These are phyloP conservation scores for Troides aeacus DNA, from an alignment of 2,888 invertebrate species.

Conservation along the genomic window DNA sequence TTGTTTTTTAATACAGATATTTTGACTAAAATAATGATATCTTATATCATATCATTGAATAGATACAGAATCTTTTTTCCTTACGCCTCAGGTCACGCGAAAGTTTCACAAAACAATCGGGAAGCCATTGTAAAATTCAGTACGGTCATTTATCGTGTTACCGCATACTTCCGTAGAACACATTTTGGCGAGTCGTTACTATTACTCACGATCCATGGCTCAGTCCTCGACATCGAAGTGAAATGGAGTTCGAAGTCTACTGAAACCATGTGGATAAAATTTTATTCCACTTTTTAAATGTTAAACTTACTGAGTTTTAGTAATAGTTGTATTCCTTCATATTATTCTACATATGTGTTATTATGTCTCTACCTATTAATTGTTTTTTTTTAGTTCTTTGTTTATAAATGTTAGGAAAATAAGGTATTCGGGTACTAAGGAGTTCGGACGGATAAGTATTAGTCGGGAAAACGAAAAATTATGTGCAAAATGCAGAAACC, in stretches of 20 bases:
- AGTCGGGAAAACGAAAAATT: not conserved
- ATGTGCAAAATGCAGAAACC: constrained; percentile 3
- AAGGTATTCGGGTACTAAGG: not conserved
- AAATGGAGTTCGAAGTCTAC: not conserved
- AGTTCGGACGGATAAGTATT: not conserved
- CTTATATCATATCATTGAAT: too few species aligned
- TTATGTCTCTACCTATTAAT: too few species aligned
- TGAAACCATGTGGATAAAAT: not conserved
- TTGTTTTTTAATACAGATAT: too few species aligned
- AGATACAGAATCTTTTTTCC: not conserved
- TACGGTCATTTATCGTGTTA: not conserved
- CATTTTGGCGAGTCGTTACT: not conserved
- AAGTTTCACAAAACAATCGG: not conserved
- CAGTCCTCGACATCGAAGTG: not conserved
- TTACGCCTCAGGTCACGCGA: not conserved
- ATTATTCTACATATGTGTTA: not conserved
- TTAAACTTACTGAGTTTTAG: not conserved
- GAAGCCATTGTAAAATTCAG: not conserved
- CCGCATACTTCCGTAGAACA: not conserved
- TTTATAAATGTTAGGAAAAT: not conserved
- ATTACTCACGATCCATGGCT: not conserved
- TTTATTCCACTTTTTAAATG: not conserved
- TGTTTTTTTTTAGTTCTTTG: not conserved
- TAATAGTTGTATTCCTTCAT: not conserved
- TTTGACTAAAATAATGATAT: too few species aligned